Percentiles rank a stretch among this genome's conserved stretches.
These are phyloP conservation scores for Fopius arisanus DNA, from an alignment of 1,140 invertebrate species.

Conservation along the genomic window DNA sequence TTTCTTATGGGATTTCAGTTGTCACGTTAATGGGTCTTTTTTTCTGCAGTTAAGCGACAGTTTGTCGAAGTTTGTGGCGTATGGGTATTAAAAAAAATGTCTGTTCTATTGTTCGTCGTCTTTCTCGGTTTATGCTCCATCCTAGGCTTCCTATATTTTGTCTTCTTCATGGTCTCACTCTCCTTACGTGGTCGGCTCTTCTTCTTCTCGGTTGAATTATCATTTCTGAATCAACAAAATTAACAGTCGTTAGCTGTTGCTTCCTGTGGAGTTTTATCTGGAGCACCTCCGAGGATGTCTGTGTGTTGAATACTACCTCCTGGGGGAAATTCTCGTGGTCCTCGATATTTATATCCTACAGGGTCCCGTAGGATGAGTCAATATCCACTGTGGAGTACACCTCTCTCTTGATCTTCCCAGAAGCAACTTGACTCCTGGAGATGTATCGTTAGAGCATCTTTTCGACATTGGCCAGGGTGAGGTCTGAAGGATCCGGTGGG, in stretches of 20 bases:
- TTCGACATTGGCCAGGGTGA: constrained; percentile 59
- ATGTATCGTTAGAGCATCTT: constrained; percentile 40
- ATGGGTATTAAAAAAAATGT: no score
- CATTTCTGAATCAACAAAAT: constrained; percentile 60
- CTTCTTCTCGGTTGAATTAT: constrained; percentile 56
- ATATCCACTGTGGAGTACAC: no score
- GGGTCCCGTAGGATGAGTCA: no score
- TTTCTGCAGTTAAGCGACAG: no score
- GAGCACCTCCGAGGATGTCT: neutral
- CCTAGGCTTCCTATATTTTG: neutral
- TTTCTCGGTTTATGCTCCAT: constrained; percentile 46
- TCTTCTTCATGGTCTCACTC: constrained; percentile 23
- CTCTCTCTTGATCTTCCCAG: no score
- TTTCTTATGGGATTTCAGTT: no score
- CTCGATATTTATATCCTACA: no score
- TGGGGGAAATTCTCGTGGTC: neutral
- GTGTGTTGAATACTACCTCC: neutral
- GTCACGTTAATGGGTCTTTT: no score
- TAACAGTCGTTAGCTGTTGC: constrained; percentile 57
- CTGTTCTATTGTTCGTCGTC: constrained; percentile 49
- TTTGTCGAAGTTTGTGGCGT: no score
- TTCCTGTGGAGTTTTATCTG: constrained; percentile 58
- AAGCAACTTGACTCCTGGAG: no score
- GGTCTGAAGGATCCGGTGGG: constrained; percentile 51
- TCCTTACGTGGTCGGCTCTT: constrained; percentile 49